A percentile compares a stretch with the other conserved stretches of the same genome.
phyloP scores from a whole-genome alignment of 1,140 invertebrate genomes.

The Drosophila ironensis region DNA sequence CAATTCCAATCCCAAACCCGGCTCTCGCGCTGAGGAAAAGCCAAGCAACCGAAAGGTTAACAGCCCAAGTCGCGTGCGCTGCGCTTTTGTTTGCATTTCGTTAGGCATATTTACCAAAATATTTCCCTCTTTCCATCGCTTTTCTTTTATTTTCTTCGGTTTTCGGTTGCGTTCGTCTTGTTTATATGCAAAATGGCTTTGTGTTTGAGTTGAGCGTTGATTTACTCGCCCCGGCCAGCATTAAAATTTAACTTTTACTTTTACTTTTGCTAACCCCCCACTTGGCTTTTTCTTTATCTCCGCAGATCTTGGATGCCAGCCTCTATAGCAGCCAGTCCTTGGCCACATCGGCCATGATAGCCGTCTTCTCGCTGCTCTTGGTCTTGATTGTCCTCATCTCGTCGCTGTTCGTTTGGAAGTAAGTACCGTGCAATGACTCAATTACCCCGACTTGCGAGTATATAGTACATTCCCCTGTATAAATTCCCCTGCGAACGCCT shows the following conservation, averaged over 20 bases:
- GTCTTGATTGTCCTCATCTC: slow-evolving; percentile 88
- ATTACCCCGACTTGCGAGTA: slow-evolving; percentile 21
- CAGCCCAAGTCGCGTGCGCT: slow-evolving; percentile 51
- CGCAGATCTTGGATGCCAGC: slow-evolving; percentile 91
- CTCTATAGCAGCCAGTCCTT: slow-evolving; percentile 89
- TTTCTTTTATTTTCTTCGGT: slow-evolving; percentile 19
- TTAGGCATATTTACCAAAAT: slow-evolving; percentile 75
- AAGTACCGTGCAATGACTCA: slow-evolving; percentile 83
- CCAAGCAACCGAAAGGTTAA: slow-evolving; percentile 66
- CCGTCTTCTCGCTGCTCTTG: slow-evolving; percentile 88
- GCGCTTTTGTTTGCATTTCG: slow-evolving; percentile 78
- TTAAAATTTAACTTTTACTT: slow-evolving; percentile 53
- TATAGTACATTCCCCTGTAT: background rate
- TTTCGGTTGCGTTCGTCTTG: slow-evolving; percentile 24
- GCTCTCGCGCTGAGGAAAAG: background rate
- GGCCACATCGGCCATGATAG: slow-evolving; percentile 90
- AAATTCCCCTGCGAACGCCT: slow-evolving; percentile 1
- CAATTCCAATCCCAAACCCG: background rate
- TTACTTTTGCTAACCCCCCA: slow-evolving; percentile 52
- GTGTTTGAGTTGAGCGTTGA: slow-evolving; percentile 67
- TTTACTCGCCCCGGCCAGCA: slow-evolving; percentile 50
- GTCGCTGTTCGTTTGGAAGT: slow-evolving; percentile 91
- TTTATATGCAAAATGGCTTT: slow-evolving; percentile 74
- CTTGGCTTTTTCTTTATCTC: slow-evolving; percentile 81
- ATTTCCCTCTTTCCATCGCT: slow-evolving; percentile 19